These are phyloP conservation scores for Actenoides hombroni DNA, from an alignment of 2,113 vertebrate species.

Conservation along the genomic window DNA sequence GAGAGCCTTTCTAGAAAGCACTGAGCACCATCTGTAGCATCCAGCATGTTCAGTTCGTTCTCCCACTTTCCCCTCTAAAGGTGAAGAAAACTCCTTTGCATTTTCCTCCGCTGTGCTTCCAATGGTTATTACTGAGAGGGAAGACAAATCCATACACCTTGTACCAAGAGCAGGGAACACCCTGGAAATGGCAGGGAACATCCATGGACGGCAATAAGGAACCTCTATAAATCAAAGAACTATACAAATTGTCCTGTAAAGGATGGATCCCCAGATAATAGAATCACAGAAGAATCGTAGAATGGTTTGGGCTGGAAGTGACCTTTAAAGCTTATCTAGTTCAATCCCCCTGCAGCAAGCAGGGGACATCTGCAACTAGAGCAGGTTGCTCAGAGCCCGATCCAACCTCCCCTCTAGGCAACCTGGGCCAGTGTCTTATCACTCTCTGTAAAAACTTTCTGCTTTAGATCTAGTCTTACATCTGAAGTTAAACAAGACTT, in stretches of 20 bases:
- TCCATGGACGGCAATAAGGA: accelerated
- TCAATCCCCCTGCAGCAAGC: too few species aligned
- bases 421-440: too few species aligned
- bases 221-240: neutral
- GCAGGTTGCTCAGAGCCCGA: too few species aligned
- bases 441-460: too few species aligned
- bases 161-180: neutral
- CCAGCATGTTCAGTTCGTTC: neutral
- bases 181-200: neutral
- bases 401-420: too few species aligned
- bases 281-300: too few species aligned
- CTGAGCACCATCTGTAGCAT: neutral
- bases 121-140: accelerated
- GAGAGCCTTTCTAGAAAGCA: neutral
- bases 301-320: too few species aligned
- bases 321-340: too few species aligned
- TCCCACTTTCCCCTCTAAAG: neutral
- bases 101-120: neutral
- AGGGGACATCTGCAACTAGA: too few species aligned
- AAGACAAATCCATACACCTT: neutral
- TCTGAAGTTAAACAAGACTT: neutral
- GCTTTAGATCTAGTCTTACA: too few species aligned
- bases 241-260: neutral
- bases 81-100: neutral
- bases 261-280: neutral